Evolutionary conservation across 2,113 vertebrate genomes (phyloP).

Genomic region (Aramus guarauna): DNA sequence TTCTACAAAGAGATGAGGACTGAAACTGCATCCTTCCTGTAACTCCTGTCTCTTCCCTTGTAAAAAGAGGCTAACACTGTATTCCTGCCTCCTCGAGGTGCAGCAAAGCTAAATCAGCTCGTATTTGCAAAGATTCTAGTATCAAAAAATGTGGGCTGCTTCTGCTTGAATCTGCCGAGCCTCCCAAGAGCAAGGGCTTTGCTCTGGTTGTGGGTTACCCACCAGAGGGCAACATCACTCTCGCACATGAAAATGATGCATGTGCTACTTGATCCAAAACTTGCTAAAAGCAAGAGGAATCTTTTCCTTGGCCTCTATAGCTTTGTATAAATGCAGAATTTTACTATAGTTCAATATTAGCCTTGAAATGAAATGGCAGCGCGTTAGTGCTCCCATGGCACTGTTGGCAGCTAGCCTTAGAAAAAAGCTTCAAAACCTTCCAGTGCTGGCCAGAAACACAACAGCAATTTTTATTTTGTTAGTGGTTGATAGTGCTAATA

Average conservation of each 20-base stretch:
- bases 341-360: background rate
- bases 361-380: background rate
- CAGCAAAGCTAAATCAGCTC: background rate
- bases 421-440: background rate
- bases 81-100: background rate
- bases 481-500: background rate
- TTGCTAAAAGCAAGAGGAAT: background rate
- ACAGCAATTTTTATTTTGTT: background rate
- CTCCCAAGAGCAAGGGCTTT: background rate
- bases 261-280: background rate
- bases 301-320: background rate
- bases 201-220: background rate
- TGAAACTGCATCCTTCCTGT: background rate
- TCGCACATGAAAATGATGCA: background rate
- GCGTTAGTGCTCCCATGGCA: background rate
- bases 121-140: background rate
- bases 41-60: background rate
- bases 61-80: background rate
- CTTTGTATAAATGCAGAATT: background rate
- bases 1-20: background rate
- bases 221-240: slow-evolving; percentile 45
- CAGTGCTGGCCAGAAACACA: background rate
- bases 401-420: background rate
- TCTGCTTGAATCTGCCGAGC: background rate
- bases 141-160: background rate